phyloP scores from a whole-genome alignment of 2,113 vertebrate species.

The human region GRCh38 chr17:72128501-72129000 shows the following conservation, averaged over 20 bases:
- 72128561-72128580: neutral
- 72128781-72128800: neutral
- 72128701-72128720: neutral
- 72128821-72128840: neutral
- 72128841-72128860: neutral
- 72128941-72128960: neutral
- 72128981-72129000: neutral
- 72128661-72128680: neutral
- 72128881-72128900: neutral
- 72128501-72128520: neutral
- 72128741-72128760: neutral
- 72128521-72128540: neutral
- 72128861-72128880: neutral
- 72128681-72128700: neutral
- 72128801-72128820: neutral
- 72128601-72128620: neutral
- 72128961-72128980: neutral
- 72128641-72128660: neutral
- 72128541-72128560: neutral
- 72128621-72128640: neutral
- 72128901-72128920: neutral
- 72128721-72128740: neutral
- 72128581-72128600: neutral
- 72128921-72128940: neutral
- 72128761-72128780: neutral